These are phyloP conservation scores for Nerophis ophidion DNA, from an alignment of 2,113 vertebrate genomes.

Conservation along the genomic window DNA sequence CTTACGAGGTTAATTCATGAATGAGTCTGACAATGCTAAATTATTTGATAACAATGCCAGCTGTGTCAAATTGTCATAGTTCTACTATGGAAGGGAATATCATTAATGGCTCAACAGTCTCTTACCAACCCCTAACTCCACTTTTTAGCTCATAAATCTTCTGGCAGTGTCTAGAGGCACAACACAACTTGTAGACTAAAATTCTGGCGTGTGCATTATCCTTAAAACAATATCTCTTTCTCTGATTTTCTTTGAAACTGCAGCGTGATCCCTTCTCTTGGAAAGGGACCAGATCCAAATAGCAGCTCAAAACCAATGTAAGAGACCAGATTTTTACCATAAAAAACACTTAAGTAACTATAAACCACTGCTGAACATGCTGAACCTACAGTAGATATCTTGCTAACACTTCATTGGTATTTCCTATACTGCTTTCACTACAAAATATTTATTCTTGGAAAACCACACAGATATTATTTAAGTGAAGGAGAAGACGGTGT, in stretches of 20 bases:
- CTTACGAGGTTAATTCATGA: not conserved
- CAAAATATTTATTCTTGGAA: not conserved
- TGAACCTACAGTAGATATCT: conserved; percentile 5
- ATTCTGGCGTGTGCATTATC: conserved; percentile 2
- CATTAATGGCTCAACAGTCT: conserved; percentile 13
- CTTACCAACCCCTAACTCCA: conserved; percentile 11
- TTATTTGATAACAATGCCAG: conserved; percentile 11
- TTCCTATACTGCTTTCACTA: not conserved
- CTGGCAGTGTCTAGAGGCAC: conserved; percentile 11
- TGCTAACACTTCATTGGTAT: conserved; percentile 29
- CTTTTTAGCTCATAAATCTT: conserved; percentile 2
- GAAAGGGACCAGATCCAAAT: conserved; percentile 68
- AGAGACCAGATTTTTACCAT: conserved; percentile 63
- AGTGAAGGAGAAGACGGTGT: not conserved
- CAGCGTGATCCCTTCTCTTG: conserved; percentile 68
- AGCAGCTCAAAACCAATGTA: conserved; percentile 72
- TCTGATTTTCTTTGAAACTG: conserved; percentile 70
- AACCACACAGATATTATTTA: not conserved
- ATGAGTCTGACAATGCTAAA: not conserved
- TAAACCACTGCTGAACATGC: conserved; percentile 4
- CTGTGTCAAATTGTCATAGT: conserved; percentile 20
- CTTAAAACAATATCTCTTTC: conserved; percentile 45
- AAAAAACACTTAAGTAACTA: conserved; percentile 2
- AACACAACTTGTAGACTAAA: conserved; percentile 2
- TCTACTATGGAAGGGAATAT: conserved; percentile 19